Evolutionary conservation across 2,113 vertebrate species (phyloP).

Genomic region (Anoura caudifer): DNA sequence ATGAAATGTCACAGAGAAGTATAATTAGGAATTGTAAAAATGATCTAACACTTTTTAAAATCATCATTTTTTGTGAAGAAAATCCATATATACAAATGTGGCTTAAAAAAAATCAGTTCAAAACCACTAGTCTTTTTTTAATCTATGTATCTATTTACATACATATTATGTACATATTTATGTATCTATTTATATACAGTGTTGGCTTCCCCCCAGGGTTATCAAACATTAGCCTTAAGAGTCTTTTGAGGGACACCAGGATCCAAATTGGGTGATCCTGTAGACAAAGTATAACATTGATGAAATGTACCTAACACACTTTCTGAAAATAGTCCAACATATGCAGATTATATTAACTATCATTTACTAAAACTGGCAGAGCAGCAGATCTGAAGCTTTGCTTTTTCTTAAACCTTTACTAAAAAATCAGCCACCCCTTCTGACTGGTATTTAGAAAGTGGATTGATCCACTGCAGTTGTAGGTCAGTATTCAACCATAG

Average conservation of each 20-base stretch:
- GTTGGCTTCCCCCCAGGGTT: background rate
- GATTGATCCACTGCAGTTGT: background rate
- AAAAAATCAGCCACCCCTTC: background rate
- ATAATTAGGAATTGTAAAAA: background rate
- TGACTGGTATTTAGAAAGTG: background rate
- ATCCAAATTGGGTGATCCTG: background rate
- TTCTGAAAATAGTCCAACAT: slow-evolving; percentile 27
- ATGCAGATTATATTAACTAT: background rate
- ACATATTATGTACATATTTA: no score
- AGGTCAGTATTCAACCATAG: background rate
- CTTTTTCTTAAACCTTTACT: background rate
- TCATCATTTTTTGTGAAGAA: slow-evolving; percentile 2
- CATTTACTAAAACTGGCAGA: background rate
- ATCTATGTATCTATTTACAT: background rate
- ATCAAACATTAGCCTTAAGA: background rate
- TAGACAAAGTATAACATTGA: slow-evolving; percentile 5
- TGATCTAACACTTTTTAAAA: background rate
- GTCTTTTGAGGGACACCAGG: slow-evolving; percentile 47
- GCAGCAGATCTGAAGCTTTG: background rate
- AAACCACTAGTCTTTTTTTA: background rate
- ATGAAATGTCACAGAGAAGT: background rate
- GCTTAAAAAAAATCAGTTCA: background rate
- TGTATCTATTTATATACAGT: background rate
- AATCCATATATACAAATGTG: background rate
- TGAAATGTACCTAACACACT: background rate